Base-by-base conservation (phyloP, 1,140 invertebrate species). In the Bombus picipes region DNA sequence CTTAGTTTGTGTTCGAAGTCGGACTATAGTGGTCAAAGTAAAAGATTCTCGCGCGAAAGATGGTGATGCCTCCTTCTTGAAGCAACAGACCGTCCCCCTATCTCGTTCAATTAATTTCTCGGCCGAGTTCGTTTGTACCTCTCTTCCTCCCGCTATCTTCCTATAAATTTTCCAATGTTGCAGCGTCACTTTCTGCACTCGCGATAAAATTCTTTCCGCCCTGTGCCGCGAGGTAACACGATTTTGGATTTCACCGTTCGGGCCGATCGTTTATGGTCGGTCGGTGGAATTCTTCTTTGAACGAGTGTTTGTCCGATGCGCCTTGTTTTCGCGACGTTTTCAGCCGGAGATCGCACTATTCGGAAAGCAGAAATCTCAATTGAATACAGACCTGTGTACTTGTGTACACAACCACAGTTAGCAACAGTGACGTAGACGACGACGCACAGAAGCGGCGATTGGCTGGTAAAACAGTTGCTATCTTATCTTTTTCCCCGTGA, bases 401-500 rank as follows among this genome's bases (percentile, higher is more conserved):
- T 65, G 78, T 83, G 74, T 87, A 81, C 81, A 78, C 84, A 77
- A 80, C 73, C 66, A 91, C 88, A 82, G 90, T 87, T 90, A 89
- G 89, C 89, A 88, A 90, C 83, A 87, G 83, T 91, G 89, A 92
- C 91, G 91, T 91, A 87, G 68, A 76, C 39, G 57, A 22, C 71
- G 74, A 80, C 78, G 85, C 37, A 81, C 84, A 91, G 84, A 85
- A 89, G 78, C 72, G 78, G 59, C 77, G 88, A 92, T 91, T 89
- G 91, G 91, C 83, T 84, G 86, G 66, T 87, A 85, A 85, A 85
- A 88, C 85, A 90, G 70, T 81, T 86, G 77, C 77, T 92, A 92
- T 92, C 91, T 92, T 92, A 92, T 92, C 91, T 88, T 86, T 85
- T 90, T 87, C 78, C 72, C 74, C 79, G 85, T 75, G 79, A 91